Percentiles rank a stretch among this genome's conserved stretches.
These are phyloP conservation scores for Folsomia candida DNA, from an alignment of 2,888 invertebrate genomes.

Conservation along the genomic window DNA sequence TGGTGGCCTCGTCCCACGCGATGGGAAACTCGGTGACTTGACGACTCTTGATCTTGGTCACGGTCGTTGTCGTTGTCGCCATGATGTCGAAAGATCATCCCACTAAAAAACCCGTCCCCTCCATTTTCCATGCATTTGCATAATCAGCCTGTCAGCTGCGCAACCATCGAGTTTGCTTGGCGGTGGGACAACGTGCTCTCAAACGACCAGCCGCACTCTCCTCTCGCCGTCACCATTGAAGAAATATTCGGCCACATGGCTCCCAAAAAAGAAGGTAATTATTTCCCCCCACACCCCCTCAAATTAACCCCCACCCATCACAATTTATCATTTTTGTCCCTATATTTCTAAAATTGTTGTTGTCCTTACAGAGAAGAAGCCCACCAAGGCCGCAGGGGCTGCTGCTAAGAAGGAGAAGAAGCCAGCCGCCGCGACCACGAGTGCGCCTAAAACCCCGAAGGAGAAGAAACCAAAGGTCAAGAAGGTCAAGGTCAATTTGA, in stretches of 20 bases:
- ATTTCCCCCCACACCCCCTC: too few species aligned
- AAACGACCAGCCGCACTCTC: too few species aligned
- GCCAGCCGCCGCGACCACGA: background rate
- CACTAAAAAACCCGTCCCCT: too few species aligned
- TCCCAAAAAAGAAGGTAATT: background rate
- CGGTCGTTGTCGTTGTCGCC: background rate
- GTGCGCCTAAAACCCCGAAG: slow-evolving; percentile 51
- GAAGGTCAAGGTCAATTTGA: slow-evolving; percentile 46
- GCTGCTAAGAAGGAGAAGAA: background rate
- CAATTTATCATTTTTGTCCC: too few species aligned
- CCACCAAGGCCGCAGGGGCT: background rate
- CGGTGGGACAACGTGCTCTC: too few species aligned
- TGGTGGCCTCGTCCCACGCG: slow-evolving; percentile 36
- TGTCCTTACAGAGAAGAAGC: background rate
- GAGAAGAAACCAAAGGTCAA: slow-evolving; percentile 58
- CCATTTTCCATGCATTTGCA: too few species aligned
- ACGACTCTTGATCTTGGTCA: slow-evolving; percentile 45
- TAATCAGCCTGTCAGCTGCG: too few species aligned
- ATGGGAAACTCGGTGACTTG: slow-evolving; percentile 46
- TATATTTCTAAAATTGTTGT: background rate
- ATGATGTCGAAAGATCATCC: too few species aligned
- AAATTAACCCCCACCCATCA: too few species aligned
- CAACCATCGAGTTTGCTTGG: too few species aligned
- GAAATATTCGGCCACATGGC: too few species aligned
- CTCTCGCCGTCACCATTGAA: too few species aligned